These are phyloP conservation scores for Limulus polyphemus DNA, from an alignment of 2,888 invertebrate genomes.

Conservation along the genomic window DNA sequence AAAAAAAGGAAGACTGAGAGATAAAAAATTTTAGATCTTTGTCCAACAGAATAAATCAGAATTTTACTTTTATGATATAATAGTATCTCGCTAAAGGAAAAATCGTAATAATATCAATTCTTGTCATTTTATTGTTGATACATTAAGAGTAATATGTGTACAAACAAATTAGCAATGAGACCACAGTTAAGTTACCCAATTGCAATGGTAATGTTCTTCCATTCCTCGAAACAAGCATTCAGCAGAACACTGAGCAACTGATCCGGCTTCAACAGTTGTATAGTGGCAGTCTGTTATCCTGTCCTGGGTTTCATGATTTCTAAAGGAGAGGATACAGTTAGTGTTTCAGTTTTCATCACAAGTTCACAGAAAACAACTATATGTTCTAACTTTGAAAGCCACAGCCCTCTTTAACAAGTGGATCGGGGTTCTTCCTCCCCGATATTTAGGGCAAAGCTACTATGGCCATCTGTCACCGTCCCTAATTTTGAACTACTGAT, in stretches of 20 bases:
- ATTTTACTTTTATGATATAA: neutral
- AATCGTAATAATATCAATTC: neutral
- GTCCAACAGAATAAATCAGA: neutral
- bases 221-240: slow-evolving; percentile 56
- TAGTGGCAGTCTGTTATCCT: slow-evolving; percentile 66
- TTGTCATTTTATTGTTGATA: too few species aligned
- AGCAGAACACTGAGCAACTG: slow-evolving; percentile 44
- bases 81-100: neutral
- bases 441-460: too few species aligned
- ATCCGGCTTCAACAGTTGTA: slow-evolving; percentile 50
- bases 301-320: slow-evolving; percentile 74
- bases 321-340: slow-evolving; percentile 18
- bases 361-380: too few species aligned
- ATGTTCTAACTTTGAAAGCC: too few species aligned
- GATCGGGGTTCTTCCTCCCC: too few species aligned
- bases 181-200: slow-evolving; percentile 51
- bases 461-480: too few species aligned
- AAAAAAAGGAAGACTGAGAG: neutral
- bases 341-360: too few species aligned
- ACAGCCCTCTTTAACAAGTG: too few species aligned
- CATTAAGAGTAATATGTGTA: neutral
- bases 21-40: neutral
- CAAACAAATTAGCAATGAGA: slow-evolving; percentile 14
- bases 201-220: slow-evolving; percentile 77
- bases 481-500: too few species aligned